Evolutionary conservation across 1,140 invertebrate species (phyloP), one percentile per base, ranked within the genome.

Genomic region (Melitaea cinxia): DNA sequence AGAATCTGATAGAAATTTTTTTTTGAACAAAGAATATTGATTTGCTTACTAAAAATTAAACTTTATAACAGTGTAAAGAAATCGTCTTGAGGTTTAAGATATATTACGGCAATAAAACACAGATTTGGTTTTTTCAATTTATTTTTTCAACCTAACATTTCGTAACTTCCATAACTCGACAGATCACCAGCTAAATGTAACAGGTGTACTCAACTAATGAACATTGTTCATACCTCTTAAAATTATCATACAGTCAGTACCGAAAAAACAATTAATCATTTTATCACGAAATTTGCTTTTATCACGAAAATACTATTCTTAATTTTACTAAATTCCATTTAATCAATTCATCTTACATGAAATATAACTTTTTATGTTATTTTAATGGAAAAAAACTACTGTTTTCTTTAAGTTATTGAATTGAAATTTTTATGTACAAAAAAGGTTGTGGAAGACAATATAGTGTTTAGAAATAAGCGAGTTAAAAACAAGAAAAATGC

Each of bases 81-180:
- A n/a, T n/a, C n/a, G n/a, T n/a, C n/a, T n/a, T n/a, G n/a, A n/a
- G n/a, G n/a, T 9, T 45, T 47, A 0, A 9, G 42, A 17, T 9
- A n/a, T n/a, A n/a, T 42, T 17, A 17, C 1, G 42, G 21, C 12
- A 88, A 75, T 83, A 64, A 89, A 85, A 87, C 65, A 68, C 72
- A 79, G 54, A 81, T 82, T 72, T 61, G 70, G 74, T 79, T 88
- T 72, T 86, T 81, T 78, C 66, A 39, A 81, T 90, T 88, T 90
- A 88, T 88, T 86, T 33, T 84, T 88, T 90, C 85, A 90, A 90
- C 82, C 87, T 89, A 89, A 89, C 87, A 89, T 82, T 79, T 85
- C 73, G 74, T 85, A 89, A 83, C 80, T 85, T 76, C 84, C 79
- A 73, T 87, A 87, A 88, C 85, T 84, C 70, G 80, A 88, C 75